Conservation (phyloP, 2,797 vertebrate genomes). For the Sebastes trivittatus region DNA sequence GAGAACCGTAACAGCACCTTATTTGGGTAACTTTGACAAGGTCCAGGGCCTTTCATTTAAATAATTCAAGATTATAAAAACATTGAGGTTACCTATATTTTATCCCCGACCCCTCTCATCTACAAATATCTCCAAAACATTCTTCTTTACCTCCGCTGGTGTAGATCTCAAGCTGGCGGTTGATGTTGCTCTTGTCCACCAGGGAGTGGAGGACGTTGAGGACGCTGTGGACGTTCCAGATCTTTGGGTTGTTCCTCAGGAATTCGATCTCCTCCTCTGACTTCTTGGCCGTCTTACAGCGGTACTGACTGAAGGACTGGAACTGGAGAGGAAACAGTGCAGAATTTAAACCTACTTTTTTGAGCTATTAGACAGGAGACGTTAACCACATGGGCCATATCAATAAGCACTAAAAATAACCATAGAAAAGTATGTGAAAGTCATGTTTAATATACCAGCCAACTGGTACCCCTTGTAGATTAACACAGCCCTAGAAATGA, state of each 20-base stretch:
- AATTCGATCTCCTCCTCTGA: constrained; percentile 98
- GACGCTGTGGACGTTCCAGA: constrained; percentile 99
- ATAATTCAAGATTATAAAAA: not conserved
- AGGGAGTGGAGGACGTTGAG: constrained; percentile 97
- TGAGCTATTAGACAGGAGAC: not conserved
- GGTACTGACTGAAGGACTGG: constrained; percentile 99
- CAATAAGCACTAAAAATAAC: not conserved
- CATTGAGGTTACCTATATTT: not conserved
- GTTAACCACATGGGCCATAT: not conserved
- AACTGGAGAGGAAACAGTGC: constrained; percentile 81
- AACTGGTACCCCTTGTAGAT: not conserved
- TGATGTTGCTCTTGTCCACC: constrained; percentile 99
- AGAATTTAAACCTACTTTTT: not conserved
- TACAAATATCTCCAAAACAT: not conserved
- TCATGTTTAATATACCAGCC: no score
- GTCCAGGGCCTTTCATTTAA: not conserved
- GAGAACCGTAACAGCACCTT: not conserved
- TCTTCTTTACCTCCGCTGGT: constrained; percentile 93
- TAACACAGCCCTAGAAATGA: not conserved
- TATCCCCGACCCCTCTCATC: no score
- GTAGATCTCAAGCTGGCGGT: constrained; percentile 97
- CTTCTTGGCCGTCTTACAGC: constrained; percentile 98
- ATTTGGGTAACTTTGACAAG: not conserved
- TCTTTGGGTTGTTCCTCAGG: constrained; percentile 96
- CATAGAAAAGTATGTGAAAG: not conserved